Base-by-base conservation (phyloP, 92 coral and sea anemone genomes). In the Phymanthus crucifer region DNA sequence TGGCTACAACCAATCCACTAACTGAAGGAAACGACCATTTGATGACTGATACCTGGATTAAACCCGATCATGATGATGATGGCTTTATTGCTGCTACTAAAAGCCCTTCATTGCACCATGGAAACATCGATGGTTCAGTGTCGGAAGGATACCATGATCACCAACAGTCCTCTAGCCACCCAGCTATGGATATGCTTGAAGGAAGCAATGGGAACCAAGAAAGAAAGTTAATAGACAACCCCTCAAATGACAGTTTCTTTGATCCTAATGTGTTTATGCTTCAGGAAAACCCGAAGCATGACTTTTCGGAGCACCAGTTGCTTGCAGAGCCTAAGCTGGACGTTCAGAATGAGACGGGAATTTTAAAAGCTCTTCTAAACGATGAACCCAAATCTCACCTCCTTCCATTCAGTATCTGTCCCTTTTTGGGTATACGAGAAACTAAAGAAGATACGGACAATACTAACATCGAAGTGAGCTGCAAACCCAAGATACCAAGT, bases 391-490 rank as follows among this genome's bases (percentile, higher is more conserved):
- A 43, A 13, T 31, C 78, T 26, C 66, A 27, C 4, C 80, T 92
- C 19, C 85, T 84, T 12, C 74, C 61, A 1, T 88, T 72, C 23
- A 50, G 84, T 5, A 78, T 72, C 58, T 92, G 97, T 54, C 97
- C 97, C 1, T 92, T 35, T 33, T 69, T 85, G 80, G 88, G 90
- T 6, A 64, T 90, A 54, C 84, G 94, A 73, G 83, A 84, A 65
- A 6, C 32, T 1, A 43, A 40, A 33, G 67, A n/a, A 3, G 75
- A 72, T 72, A 1, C 21, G 12, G 31, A 9, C 37, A 33, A 74
- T 13, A 71, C 19, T 2, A 32, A 3, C 26, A 69, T 12, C n/a
- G 46, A 80, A 66, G 91, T 80, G 2, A 66, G 71, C 64, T 92
- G 97, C 70, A 61, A 37, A 65, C 72, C 75, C 4, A 93, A 90